Conservation (phyloP, 2,797 vertebrate species). For the Scarus forsteni region DNA sequence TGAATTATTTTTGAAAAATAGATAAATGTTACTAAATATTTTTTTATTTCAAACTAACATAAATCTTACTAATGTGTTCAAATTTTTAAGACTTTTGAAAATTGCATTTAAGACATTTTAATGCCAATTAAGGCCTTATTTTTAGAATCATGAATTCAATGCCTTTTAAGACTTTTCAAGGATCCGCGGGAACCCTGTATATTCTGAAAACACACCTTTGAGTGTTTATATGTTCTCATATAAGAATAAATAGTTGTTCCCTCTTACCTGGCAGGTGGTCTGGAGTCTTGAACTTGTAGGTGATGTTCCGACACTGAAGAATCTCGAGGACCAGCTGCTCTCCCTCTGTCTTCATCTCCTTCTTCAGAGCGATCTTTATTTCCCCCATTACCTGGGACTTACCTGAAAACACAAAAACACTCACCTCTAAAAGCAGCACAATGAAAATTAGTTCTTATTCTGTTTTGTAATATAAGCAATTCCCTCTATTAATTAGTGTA, state of each 20-base stretch:
- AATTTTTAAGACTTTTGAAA: too few relatives aligned
- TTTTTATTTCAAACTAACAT: too few relatives aligned
- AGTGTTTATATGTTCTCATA: not conserved
- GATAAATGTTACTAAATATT: too few relatives aligned
- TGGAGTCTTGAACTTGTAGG: conserved; percentile 98
- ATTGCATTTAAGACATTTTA: too few relatives aligned
- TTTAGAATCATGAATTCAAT: too few relatives aligned
- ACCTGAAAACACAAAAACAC: conserved; percentile 76
- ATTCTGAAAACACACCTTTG: not conserved
- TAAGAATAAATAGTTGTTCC: not conserved
- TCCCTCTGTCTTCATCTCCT: conserved; percentile 97
- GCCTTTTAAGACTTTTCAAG: too few relatives aligned
- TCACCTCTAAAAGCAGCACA: not conserved
- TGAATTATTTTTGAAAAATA: too few relatives aligned
- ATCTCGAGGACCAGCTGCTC: conserved; percentile 97
- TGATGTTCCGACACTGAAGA: conserved; percentile 98
- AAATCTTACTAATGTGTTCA: too few relatives aligned
- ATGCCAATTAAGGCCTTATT: too few relatives aligned
- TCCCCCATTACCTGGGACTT: conserved; percentile 98
- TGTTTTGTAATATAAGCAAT: not conserved
- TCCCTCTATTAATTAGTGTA: not conserved
- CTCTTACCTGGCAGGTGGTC: conserved; percentile 96
- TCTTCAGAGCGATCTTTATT: conserved; percentile 98
- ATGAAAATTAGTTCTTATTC: not conserved
- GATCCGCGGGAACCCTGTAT: too few relatives aligned